A percentile compares a stretch with the other conserved stretches of the same genome.
These are phyloP conservation scores for Carapus acus DNA, from an alignment of 2,797 vertebrate genomes.

Conservation along the genomic window DNA sequence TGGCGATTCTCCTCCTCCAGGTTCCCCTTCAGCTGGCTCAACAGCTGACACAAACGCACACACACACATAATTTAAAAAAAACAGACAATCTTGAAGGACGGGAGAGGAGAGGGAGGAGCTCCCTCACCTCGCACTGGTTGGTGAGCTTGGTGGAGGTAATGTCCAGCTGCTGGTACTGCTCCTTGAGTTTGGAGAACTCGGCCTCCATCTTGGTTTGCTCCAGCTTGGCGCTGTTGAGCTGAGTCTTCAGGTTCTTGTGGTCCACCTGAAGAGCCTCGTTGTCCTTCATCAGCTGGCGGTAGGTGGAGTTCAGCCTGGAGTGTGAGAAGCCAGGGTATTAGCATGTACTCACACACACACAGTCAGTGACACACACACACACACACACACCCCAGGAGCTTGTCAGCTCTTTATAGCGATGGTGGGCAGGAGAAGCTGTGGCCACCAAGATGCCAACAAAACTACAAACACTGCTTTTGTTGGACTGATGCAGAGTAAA, in stretches of 20 bases:
- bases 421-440: too few species aligned
- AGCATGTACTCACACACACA: too few species aligned
- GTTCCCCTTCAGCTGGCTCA: constrained; percentile 97
- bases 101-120: too few species aligned
- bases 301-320: constrained; percentile 81
- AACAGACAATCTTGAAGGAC: too few species aligned
- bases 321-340: neutral
- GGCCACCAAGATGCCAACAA: too few species aligned
- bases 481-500: too few species aligned
- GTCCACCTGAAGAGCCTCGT: constrained; percentile 87
- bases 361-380: too few species aligned
- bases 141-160: constrained; percentile 92
- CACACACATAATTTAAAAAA: constrained; percentile 1
- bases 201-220: constrained; percentile 92
- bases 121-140: constrained; percentile 92
- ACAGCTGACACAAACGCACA: constrained; percentile 71
- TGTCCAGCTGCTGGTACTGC: constrained; percentile 94
- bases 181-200: constrained; percentile 96
- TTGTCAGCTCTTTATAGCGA: too few species aligned
- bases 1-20: constrained; percentile 98
- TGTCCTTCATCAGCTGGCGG: constrained; percentile 85
- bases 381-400: too few species aligned
- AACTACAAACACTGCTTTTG: too few species aligned
- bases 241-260: constrained; percentile 91
- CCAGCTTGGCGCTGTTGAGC: constrained; percentile 86